These are phyloP conservation scores for Lutjanus erythropterus DNA, from an alignment of 2,113 vertebrate species.

Conservation along the genomic window DNA sequence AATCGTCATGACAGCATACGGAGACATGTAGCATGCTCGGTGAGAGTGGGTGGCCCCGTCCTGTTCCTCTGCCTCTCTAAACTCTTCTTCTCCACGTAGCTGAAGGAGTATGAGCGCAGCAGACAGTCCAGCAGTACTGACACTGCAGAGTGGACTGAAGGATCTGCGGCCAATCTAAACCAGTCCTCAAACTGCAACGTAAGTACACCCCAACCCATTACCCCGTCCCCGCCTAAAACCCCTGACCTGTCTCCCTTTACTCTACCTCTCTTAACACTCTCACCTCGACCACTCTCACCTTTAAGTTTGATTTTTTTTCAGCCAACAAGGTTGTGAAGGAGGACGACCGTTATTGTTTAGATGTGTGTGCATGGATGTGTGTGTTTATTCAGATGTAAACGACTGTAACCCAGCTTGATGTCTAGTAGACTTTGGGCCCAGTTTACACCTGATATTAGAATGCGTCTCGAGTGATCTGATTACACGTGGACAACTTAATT, in stretches of 20 bases:
- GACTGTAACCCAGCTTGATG: neutral
- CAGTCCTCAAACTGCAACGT: slow-evolving; percentile 95
- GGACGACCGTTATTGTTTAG: neutral
- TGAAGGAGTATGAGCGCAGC: slow-evolving; percentile 97
- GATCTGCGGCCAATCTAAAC: slow-evolving; percentile 89
- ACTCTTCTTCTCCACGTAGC: slow-evolving; percentile 91
- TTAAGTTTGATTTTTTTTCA: slow-evolving; percentile 43
- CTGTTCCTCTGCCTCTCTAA: slow-evolving; percentile 82
- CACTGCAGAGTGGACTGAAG: slow-evolving; percentile 92
- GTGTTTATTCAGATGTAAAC: slow-evolving; percentile 14
- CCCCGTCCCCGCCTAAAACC: slow-evolving; percentile 13
- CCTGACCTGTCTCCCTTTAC: slow-evolving; percentile 24
- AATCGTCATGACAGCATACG: neutral
- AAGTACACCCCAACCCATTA: slow-evolving; percentile 83
- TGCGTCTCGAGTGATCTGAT: no score
- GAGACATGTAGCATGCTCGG: slow-evolving; percentile 45
- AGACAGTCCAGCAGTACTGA: slow-evolving; percentile 90
- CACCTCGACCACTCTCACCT: slow-evolving; percentile 52
- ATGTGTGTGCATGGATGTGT: slow-evolving; percentile 8
- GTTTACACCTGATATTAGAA: no score
- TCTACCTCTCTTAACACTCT: slow-evolving; percentile 49
- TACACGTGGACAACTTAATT: no score
- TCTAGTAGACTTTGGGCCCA: no score
- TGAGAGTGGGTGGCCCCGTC: slow-evolving; percentile 67
- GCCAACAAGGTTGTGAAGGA: slow-evolving; percentile 3